Base-by-base conservation (phyloP, 1,140 invertebrate genomes). In the Drosophila sulfurigaster region DNA sequence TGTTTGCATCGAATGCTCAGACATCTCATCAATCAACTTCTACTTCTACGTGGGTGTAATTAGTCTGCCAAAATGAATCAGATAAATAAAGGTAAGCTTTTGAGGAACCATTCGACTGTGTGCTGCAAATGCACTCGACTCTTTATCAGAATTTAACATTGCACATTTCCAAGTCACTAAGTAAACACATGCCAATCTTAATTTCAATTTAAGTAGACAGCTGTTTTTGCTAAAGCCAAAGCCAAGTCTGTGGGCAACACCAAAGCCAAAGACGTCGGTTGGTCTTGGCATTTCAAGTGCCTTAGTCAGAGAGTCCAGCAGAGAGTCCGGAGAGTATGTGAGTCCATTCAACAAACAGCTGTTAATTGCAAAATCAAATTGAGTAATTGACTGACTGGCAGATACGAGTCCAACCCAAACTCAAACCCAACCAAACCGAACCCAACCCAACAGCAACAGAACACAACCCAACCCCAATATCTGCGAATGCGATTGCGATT, bases 301-400 rank as follows among this genome's bases (percentile, higher is more conserved):
- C 51, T 63, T 48, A 82, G 59, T 82, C 67, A 80, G 49, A 56
- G 56, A 54, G 52, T 51, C 58, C 43, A 46, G 10, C 16, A 16
- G 43, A 11, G 45, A 32, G 28, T 48, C 2, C 8, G 45, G 16
- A 25, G 48, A 38, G 58, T 64, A 16, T 43, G 38, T 49, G 43
- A 46, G 67, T 72, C 52, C 58, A 75, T 67, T 70, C 64, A 54
- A 68, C 72, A 59, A 69, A 78, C 74, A 81, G 68, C 82, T 87
- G 82, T 78, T 86, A 88, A 82, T 86, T 86, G 80, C 82, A 88
- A 86, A 86, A 86, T 82, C 79, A 86, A 79, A 86, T 73, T 87
- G 79, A 79, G 77, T 79, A 76, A 79, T 79, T 76, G 73, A 65
- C 73, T 79, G 74, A 60, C 65, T 67, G 63, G 43, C 69, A 67